Evolutionary conservation across 1,140 invertebrate genomes (phyloP).

Genomic region (Zaprionus lachaisei): DNA sequence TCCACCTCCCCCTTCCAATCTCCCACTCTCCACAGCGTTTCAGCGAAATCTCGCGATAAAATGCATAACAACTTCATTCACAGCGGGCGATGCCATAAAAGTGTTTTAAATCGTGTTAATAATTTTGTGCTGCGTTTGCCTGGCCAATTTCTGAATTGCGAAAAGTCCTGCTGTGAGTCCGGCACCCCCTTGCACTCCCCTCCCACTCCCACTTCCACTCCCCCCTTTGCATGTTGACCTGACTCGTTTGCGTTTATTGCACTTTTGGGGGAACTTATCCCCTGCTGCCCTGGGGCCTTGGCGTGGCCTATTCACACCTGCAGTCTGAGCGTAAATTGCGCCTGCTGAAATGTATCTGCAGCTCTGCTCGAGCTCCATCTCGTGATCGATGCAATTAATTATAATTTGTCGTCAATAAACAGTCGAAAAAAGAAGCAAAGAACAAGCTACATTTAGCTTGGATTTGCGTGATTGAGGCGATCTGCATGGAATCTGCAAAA

Average conservation of each 20-base stretch:
- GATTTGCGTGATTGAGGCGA: constrained; percentile 28
- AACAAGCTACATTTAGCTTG: constrained; percentile 37
- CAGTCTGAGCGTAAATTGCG: constrained; percentile 69
- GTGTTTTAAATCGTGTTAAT: constrained; percentile 84
- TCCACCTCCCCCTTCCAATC: neutral
- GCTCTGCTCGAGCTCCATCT: constrained; percentile 75
- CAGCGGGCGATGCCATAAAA: constrained; percentile 83
- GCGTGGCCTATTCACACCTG: constrained; percentile 76
- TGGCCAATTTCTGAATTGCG: constrained; percentile 65
- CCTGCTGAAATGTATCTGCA: constrained; percentile 78
- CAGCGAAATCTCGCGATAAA: constrained; percentile 80
- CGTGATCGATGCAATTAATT: constrained; percentile 82
- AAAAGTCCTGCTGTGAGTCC: constrained; percentile 75
- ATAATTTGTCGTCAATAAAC: constrained; percentile 82
- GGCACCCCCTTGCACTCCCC: constrained; percentile 21
- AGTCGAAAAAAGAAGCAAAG: constrained; percentile 34
- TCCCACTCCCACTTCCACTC: too few relatives aligned
- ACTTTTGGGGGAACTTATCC: constrained; percentile 25
- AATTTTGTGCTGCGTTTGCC: constrained; percentile 80
- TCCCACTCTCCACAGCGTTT: constrained; percentile 36
- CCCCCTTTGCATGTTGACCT: constrained; percentile 23
- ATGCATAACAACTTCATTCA: constrained; percentile 84
- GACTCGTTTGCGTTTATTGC: constrained; percentile 43
- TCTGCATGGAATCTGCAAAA: constrained; percentile 7
- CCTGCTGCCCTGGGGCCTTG: constrained; percentile 36